Percentiles rank a stretch among this genome's conserved stretches.
Conservation (phyloP, 2,797 vertebrate species). For the Gastrophryne carolinensis region DNA sequence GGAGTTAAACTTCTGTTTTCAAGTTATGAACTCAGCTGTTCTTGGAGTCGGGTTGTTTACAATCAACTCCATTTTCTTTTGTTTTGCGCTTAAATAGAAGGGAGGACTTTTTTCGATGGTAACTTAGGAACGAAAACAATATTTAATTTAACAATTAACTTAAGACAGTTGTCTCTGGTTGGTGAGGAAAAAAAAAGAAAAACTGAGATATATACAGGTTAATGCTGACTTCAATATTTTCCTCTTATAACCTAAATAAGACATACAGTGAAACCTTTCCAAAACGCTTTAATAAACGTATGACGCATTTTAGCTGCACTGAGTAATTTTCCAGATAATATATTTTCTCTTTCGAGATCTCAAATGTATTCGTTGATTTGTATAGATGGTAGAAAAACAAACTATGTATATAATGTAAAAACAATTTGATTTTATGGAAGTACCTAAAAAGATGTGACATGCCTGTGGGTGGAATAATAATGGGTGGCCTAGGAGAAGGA, state of each 20-base stretch:
- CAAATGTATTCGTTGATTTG: conserved; percentile 19
- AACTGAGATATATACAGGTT: background rate
- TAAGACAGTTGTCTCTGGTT: conserved; percentile 19
- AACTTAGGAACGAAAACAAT: conserved; percentile 36
- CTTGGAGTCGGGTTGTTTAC: conserved; percentile 76
- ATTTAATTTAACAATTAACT: conserved; percentile 61
- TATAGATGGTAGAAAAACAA: conserved; percentile 29
- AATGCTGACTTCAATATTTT: conserved; percentile 10
- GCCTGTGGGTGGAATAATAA: background rate
- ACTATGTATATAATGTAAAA: background rate
- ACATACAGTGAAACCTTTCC: background rate
- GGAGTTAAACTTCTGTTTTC: conserved; percentile 78
- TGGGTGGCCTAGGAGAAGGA: background rate
- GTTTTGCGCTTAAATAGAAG: conserved; percentile 64
- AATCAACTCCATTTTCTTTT: conserved; percentile 79
- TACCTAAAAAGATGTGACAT: background rate
- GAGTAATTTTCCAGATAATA: conserved; percentile 18
- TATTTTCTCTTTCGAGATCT: background rate
- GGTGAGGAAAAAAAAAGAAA: background rate
- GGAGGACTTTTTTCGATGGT: conserved; percentile 30
- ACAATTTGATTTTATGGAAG: background rate
- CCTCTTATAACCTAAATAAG: conserved; percentile 19
- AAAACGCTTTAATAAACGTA: conserved; percentile 22
- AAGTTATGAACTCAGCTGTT: conserved; percentile 78
- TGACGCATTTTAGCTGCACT: conserved; percentile 19